Evolutionary conservation across 1,140 invertebrate genomes (phyloP), one percentile per base, ranked within the genome.

Genomic region (Drosophila santomea): DNA sequence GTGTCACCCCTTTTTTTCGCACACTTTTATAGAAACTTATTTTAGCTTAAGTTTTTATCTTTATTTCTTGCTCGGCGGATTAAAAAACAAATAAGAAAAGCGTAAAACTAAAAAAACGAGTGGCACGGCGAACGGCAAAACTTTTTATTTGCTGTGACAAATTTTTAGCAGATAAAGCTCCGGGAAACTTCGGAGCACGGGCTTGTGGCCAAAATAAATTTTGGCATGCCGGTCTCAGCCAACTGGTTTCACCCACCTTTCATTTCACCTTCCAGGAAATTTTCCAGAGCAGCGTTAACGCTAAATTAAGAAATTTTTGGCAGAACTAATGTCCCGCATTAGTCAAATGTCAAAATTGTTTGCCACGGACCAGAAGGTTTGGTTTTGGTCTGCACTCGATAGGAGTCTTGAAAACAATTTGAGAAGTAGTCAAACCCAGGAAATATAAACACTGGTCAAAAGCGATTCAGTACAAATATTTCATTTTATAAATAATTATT

Each of bases 141-240:
- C 72, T 88, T 88, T 84, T 80, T 89, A 89, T 88, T 84, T 88
- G 80, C 83, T 88, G 84, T 89, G 83, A 88, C 83, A 88, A 88
- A 88, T 88, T 88, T 84, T 88, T 56, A 74, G 76, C 80, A 78
- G 83, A 88, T 89, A 89, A 88, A 88, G 67, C 83, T 72, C 43
- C n/a, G 43, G 45, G 64, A 86, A 86, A 79, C 73, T 88, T 89
- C 14, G 11, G 48, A 71, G 84, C 74, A 36, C 52, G 44, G 57
- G 61, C 43, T 71, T 85, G 62, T 66, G 78, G 69, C 50, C 61
- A 86, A 81, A 68, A 76, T 76, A 76, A 82, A 88, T 79, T 72
- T 86, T 38, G 48, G 44, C 61, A 78, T 72, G 66, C 74, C 72
- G 63, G 28, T 41, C 15, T 28, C 43, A 15, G 41, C 14, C 66